Evolutionary conservation across 2,797 vertebrate species (phyloP).

Genomic region (Notamacropus eugenii): DNA sequence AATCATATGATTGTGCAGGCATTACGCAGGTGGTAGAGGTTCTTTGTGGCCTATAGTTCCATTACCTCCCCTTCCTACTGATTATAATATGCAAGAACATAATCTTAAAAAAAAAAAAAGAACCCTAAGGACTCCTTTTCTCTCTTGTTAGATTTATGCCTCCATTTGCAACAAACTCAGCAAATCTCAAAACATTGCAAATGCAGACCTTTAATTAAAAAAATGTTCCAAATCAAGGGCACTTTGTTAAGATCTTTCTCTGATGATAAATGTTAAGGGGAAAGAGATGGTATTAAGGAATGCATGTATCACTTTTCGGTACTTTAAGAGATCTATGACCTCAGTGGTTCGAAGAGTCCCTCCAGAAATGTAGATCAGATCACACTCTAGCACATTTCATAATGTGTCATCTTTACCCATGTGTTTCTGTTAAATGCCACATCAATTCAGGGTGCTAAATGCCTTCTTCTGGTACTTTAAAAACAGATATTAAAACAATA

Average conservation of each 20-base stretch:
- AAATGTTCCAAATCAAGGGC: slow-evolving; percentile 34
- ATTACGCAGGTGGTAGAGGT: slow-evolving; percentile 11
- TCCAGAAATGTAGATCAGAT: neutral
- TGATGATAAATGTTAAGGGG: neutral
- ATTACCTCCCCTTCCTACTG: neutral
- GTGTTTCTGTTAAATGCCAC: neutral
- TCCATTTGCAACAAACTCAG: slow-evolving; percentile 27
- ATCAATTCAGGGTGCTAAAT: neutral
- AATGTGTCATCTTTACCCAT: neutral
- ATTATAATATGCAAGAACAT: neutral
- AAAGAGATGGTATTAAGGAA: neutral
- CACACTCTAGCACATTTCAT: neutral
- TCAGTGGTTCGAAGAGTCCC: neutral
- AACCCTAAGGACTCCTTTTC: slow-evolving; percentile 23
- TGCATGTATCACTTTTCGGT: neutral
- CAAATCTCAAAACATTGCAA: slow-evolving; percentile 13
- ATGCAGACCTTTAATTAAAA: slow-evolving; percentile 11
- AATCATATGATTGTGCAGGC: neutral
- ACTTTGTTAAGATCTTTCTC: neutral
- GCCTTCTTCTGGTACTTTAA: neutral
- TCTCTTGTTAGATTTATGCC: slow-evolving; percentile 36
- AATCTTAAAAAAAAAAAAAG: neutral
- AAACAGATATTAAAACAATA: neutral
- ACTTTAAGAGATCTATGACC: neutral
- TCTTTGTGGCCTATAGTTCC: slow-evolving; percentile 3